Percentiles rank a stretch among this genome's conserved stretches.
Conservation (phyloP, 2,797 vertebrate species). For the Myotis planiceps region DNA sequence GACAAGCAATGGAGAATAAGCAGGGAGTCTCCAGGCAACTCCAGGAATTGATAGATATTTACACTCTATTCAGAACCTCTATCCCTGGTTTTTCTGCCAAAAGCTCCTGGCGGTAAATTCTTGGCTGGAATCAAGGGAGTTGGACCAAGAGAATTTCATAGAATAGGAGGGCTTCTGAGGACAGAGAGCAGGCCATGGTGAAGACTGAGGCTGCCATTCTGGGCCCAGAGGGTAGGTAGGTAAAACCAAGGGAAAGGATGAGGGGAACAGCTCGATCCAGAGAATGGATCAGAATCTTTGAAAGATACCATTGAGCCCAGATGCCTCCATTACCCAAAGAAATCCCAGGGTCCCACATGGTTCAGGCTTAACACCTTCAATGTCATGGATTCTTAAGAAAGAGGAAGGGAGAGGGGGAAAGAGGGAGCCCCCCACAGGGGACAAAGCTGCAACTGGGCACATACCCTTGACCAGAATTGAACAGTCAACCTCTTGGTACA, state of each 20-base stretch:
- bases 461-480: too few species aligned
- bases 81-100: not conserved
- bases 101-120: not conserved
- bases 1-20: not conserved
- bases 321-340: not conserved
- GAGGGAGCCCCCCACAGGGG: too few species aligned
- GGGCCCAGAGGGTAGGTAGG: not conserved
- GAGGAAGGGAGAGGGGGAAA: too few species aligned
- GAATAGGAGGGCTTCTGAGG: not conserved
- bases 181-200: not conserved
- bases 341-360: not conserved
- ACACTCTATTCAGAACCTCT: not conserved
- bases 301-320: not conserved
- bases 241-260: not conserved
- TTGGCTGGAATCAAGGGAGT: not conserved
- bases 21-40: not conserved
- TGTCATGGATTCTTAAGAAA: not conserved
- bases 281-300: not conserved
- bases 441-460: too few species aligned
- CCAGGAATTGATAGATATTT: constrained; percentile 26
- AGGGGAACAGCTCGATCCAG: not conserved
- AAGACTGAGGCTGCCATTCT: not conserved
- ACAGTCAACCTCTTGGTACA: too few species aligned
- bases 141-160: not conserved
- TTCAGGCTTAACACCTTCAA: not conserved